phyloP scores from a whole-genome alignment of 2,888 invertebrate genomes.

The Hofmannophila pseudospretella region DNA sequence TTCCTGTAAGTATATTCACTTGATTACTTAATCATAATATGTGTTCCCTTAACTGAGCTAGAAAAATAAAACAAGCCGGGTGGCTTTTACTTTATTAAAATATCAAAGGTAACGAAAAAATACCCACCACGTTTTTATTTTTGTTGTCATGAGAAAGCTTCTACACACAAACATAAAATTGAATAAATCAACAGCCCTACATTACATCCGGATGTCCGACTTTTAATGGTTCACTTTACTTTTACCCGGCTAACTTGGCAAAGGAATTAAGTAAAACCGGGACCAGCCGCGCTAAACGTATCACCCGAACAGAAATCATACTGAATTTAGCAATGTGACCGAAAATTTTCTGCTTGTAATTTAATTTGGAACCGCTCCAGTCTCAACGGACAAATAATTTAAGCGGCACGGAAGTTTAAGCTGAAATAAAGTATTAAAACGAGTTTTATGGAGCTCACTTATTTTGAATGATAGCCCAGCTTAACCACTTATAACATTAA shows the following conservation, averaged over 20 bases:
- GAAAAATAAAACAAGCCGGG: too few relatives aligned
- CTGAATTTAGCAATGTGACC: slow-evolving; percentile 58
- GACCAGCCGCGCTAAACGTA: slow-evolving; percentile 35
- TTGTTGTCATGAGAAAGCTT: neutral
- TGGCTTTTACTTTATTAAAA: too few relatives aligned
- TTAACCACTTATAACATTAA: slow-evolving; percentile 56
- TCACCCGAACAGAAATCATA: slow-evolving; percentile 46
- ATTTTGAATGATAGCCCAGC: slow-evolving; percentile 64
- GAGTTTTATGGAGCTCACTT: slow-evolving; percentile 62
- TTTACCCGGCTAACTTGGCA: slow-evolving; percentile 32
- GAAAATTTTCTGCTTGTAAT: slow-evolving; percentile 65
- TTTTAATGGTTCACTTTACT: slow-evolving; percentile 29
- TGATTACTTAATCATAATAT: too few relatives aligned
- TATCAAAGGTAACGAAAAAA: too few relatives aligned
- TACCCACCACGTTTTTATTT: slow-evolving; percentile 30
- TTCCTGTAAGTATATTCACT: too few relatives aligned
- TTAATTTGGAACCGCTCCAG: slow-evolving; percentile 72
- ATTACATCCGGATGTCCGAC: slow-evolving; percentile 19
- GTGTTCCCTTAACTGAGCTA: too few relatives aligned
- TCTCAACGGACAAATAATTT: slow-evolving; percentile 68
- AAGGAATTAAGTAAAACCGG: slow-evolving; percentile 37
- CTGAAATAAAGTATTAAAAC: slow-evolving; percentile 71
- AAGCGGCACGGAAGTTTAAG: slow-evolving; percentile 69
- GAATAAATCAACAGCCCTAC: slow-evolving; percentile 8
- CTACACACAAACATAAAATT: neutral